Evolutionary conservation across 2,888 invertebrate genomes (phyloP).

Genomic region (Cylloceria caligata): DNA sequence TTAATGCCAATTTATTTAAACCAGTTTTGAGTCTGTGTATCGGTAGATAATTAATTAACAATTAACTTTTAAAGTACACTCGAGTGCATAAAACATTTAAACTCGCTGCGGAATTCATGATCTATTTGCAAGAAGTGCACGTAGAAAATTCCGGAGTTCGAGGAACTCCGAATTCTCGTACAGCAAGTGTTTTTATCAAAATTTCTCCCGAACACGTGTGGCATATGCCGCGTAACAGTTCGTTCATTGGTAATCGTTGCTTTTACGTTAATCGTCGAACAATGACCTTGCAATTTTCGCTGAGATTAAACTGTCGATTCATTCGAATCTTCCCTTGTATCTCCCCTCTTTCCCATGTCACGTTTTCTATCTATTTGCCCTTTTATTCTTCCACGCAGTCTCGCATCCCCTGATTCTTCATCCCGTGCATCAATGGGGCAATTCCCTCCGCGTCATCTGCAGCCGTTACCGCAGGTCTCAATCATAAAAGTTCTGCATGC

Average conservation of each 20-base stretch:
- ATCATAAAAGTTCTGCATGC: constrained; percentile 28
- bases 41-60: no score
- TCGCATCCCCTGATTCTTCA: constrained; percentile 9
- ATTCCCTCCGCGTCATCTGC: constrained; percentile 22
- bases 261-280: constrained; percentile 76
- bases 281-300: constrained; percentile 78
- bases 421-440: constrained; percentile 19
- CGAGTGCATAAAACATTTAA: background rate
- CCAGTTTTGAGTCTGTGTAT: background rate
- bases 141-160: background rate
- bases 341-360: background rate
- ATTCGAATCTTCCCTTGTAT: constrained; percentile 1
- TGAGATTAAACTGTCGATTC: constrained; percentile 67
- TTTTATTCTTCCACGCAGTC: constrained; percentile 7
- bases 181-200: background rate
- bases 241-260: constrained; percentile 66
- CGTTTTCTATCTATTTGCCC: constrained; percentile 21
- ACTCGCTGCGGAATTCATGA: no score
- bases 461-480: constrained; percentile 31
- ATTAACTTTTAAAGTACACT: background rate
- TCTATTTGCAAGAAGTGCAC: background rate
- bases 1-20: background rate
- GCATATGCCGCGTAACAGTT: constrained; percentile 17
- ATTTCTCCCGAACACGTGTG: background rate
- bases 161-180: background rate